phyloP scores from a whole-genome alignment of 2,888 invertebrate species.

The Lepidocyrtoides sp. region DNA sequence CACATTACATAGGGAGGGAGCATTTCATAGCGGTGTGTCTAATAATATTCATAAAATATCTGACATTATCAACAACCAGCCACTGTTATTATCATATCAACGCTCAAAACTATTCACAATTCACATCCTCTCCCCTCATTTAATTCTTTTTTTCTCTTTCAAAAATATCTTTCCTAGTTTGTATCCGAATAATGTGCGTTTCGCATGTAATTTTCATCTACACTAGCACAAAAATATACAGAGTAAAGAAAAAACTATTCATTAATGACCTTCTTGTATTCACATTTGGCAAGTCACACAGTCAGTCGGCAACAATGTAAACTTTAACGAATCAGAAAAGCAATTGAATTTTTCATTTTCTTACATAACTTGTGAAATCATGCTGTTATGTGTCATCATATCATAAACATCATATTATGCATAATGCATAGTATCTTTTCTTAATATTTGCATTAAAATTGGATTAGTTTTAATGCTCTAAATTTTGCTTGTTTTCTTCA shows the following conservation, averaged over 20 bases:
- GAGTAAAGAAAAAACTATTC: too few relatives aligned
- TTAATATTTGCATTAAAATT: neutral
- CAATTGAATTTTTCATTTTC: neutral
- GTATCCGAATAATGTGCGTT: neutral
- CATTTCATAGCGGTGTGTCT: neutral
- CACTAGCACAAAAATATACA: neutral
- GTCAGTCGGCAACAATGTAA: too few relatives aligned
- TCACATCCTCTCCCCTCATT: conserved; percentile 25
- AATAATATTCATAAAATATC: neutral
- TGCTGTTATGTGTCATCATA: neutral
- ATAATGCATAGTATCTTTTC: too few relatives aligned
- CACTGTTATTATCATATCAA: conserved; percentile 10
- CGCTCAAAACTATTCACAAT: neutral
- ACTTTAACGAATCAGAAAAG: neutral
- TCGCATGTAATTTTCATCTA: too few relatives aligned
- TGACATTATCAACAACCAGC: neutral
- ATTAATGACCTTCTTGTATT: too few relatives aligned
- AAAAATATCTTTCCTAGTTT: too few relatives aligned
- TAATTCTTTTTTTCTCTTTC: neutral
- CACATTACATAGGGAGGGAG: neutral
- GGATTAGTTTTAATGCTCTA: neutral
- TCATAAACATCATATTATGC: too few relatives aligned
- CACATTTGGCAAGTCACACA: conserved; percentile 2
- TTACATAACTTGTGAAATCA: conserved; percentile 20
- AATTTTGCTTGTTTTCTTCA: neutral